These are phyloP conservation scores for Caenorhabditis virilis DNA, from an alignment of 2,888 invertebrate genomes.

Conservation along the genomic window DNA sequence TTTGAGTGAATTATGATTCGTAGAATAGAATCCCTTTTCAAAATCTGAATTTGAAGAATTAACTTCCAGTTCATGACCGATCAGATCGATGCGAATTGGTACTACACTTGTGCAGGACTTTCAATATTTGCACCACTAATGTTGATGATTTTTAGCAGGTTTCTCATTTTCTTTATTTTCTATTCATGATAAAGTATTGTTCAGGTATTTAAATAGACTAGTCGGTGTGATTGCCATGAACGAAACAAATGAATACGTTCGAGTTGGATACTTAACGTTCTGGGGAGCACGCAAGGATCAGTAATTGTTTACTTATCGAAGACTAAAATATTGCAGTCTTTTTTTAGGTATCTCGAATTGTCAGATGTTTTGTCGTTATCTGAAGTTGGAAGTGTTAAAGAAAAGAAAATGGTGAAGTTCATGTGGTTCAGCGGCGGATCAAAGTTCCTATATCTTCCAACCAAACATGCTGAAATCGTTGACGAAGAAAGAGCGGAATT, in stretches of 20 bases:
- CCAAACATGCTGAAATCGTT: slow-evolving; percentile 39
- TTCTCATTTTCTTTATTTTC: too few relatives aligned
- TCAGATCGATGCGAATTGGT: slow-evolving; percentile 22
- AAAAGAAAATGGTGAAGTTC: slow-evolving; percentile 31
- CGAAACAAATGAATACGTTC: slow-evolving; percentile 39
- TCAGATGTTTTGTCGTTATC: slow-evolving; percentile 36
- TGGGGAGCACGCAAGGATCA: slow-evolving; percentile 49
- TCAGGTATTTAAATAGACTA: slow-evolving; percentile 51
- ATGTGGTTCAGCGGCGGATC: slow-evolving; percentile 19
- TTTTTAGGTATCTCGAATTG: slow-evolving; percentile 20
- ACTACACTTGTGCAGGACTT: slow-evolving; percentile 19
- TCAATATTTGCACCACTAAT: slow-evolving; percentile 47
- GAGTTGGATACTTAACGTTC: slow-evolving; percentile 52
- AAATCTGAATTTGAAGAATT: not conserved
- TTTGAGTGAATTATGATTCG: too few relatives aligned
- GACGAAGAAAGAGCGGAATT: slow-evolving; percentile 40
- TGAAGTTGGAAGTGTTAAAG: slow-evolving; percentile 18
- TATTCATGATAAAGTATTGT: not conserved
- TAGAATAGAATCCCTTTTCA: too few relatives aligned
- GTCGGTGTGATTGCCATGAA: slow-evolving; percentile 60
- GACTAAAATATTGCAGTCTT: too few relatives aligned
- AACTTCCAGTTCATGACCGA: slow-evolving; percentile 21
- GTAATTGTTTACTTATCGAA: slow-evolving; percentile 12
- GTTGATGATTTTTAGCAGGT: slow-evolving; percentile 49
- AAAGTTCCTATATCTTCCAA: slow-evolving; percentile 23